These are phyloP conservation scores for Ailurus styani DNA, from an alignment of 2,113 vertebrate genomes.

Conservation along the genomic window DNA sequence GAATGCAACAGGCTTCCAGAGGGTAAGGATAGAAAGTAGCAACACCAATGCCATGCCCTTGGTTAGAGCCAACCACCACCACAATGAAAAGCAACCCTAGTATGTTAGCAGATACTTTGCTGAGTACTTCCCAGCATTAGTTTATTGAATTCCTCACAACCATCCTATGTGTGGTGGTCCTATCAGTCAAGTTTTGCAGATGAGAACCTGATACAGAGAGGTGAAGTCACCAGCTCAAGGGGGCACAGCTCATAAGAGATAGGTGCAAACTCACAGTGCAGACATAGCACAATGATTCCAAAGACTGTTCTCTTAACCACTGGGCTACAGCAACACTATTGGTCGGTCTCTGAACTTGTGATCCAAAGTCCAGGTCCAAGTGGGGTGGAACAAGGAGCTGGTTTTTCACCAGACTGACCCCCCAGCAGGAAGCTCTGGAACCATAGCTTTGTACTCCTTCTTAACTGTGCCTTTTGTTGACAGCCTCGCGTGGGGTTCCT, in stretches of 20 bases:
- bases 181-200: not conserved
- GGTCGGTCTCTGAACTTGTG: not conserved
- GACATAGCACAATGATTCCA: not conserved
- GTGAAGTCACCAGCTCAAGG: not conserved
- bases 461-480: constrained; percentile 33
- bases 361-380: not conserved
- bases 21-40: too few species aligned
- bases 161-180: not conserved
- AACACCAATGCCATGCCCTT: not conserved
- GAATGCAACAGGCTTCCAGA: not conserved
- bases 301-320: rapidly evolving
- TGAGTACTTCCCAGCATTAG: not conserved
- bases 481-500: constrained; percentile 94
- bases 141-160: not conserved
- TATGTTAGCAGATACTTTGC: too few species aligned
- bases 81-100: not conserved
- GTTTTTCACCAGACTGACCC: not conserved
- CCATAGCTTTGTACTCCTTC: constrained; percentile 90
- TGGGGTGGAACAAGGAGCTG: not conserved
- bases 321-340: rapidly evolving
- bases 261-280: not conserved
- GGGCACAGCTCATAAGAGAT: not conserved
- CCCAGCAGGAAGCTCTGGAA: constrained; percentile 84
- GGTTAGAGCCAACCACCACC: not conserved
- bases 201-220: not conserved